These are phyloP conservation scores for Rhizomys pruinosus DNA, from an alignment of 2,113 vertebrate genomes.

Conservation along the genomic window DNA sequence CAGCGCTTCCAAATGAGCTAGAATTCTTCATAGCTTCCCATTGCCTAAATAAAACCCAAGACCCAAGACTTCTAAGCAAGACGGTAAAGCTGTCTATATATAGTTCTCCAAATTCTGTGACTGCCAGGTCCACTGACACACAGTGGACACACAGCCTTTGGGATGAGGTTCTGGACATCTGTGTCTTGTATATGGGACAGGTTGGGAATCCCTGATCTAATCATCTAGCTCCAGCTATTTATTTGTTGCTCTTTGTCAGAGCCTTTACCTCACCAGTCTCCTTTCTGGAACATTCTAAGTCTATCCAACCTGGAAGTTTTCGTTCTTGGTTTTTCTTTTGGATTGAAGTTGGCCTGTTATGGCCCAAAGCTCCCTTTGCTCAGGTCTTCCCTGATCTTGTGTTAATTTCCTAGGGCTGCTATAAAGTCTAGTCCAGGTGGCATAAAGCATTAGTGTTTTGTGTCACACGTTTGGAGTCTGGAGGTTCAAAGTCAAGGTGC, in stretches of 20 bases:
- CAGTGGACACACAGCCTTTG: too few species aligned
- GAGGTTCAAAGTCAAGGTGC: background rate
- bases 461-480: background rate
- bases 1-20: background rate
- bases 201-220: too few species aligned
- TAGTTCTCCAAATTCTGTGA: background rate
- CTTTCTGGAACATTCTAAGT: background rate
- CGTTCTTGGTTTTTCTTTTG: background rate
- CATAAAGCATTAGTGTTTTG: background rate
- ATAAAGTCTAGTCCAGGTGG: fast-evolving
- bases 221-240: too few species aligned
- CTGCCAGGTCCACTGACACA: background rate
- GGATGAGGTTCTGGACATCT: background rate
- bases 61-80: background rate
- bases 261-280: background rate
- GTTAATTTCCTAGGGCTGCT: background rate
- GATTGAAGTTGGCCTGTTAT: background rate
- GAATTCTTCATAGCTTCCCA: background rate
- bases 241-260: background rate
- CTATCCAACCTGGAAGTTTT: background rate
- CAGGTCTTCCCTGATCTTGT: background rate
- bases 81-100: fast-evolving
- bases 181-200: background rate
- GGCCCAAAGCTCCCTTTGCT: background rate
- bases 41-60: background rate